Percentiles rank a stretch among this genome's conserved stretches.
Evolutionary conservation across 2,797 vertebrate species (phyloP).

Genomic region (Cuculus canorus): DNA sequence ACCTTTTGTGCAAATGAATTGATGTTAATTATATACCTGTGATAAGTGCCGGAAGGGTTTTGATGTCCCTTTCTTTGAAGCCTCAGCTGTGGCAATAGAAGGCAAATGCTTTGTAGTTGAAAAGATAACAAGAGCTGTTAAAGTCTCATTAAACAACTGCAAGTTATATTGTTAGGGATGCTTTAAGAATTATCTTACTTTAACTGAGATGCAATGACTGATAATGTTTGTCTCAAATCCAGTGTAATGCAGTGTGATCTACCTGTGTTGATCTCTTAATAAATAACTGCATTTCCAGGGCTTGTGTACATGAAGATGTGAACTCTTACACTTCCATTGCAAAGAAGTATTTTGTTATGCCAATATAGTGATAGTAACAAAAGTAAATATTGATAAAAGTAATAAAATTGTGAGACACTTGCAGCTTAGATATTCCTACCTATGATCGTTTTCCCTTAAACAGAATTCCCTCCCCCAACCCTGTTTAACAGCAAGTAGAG

Average conservation of each 20-base stretch:
- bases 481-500: neutral
- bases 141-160: neutral
- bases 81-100: neutral
- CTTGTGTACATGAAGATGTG: neutral
- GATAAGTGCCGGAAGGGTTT: neutral
- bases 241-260: no score
- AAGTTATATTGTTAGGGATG: neutral
- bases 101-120: neutral
- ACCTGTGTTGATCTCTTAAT: neutral
- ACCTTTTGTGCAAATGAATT: neutral
- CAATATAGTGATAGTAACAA: neutral
- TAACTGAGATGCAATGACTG: neutral
- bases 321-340: neutral
- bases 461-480: rapidly evolving
- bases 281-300: neutral
- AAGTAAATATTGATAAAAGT: neutral
- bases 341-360: neutral
- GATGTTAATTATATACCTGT: neutral
- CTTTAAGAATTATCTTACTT: neutral
- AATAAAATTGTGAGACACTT: neutral
- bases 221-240: neutral
- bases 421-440: neutral
- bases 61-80: neutral
- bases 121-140: neutral
- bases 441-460: neutral